Conservation (phyloP, 2,888 invertebrate genomes). For the Nycteola revayana region DNA sequence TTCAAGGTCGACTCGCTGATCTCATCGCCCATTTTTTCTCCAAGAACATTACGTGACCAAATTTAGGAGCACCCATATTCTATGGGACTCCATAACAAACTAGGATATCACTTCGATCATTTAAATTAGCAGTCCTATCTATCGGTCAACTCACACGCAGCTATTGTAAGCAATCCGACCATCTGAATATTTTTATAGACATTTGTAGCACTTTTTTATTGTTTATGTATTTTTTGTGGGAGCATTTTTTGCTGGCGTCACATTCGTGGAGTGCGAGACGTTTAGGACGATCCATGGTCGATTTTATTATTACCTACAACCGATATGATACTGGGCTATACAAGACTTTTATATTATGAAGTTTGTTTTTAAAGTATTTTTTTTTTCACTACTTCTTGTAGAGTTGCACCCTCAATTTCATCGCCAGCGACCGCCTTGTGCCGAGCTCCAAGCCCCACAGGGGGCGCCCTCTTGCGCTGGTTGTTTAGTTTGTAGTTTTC, state of each 20-base stretch:
- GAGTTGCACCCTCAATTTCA: too few species aligned
- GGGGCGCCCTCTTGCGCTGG: too few species aligned
- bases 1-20: constrained; percentile 68
- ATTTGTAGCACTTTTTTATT: constrained; percentile 37
- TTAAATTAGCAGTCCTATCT: constrained; percentile 37
- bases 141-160: constrained; percentile 42
- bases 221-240: constrained; percentile 30
- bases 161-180: constrained; percentile 39
- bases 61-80: constrained; percentile 37
- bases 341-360: too few species aligned
- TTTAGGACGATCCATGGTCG: constrained; percentile 39
- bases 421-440: too few species aligned
- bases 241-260: constrained; percentile 54
- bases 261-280: constrained; percentile 53
- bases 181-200: constrained; percentile 60
- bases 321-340: too few species aligned
- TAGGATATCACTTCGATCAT: constrained; percentile 12
- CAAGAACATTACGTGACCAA: constrained; percentile 49
- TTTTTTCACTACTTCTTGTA: too few species aligned
- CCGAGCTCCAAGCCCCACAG: too few species aligned
- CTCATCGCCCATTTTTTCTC: constrained; percentile 69
- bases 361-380: too few species aligned
- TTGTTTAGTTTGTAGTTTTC: too few species aligned
- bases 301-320: constrained; percentile 22
- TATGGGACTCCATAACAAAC: constrained; percentile 20